Conservation (phyloP, 2,113 vertebrate species). For the Muntiacus reevesi region DNA sequence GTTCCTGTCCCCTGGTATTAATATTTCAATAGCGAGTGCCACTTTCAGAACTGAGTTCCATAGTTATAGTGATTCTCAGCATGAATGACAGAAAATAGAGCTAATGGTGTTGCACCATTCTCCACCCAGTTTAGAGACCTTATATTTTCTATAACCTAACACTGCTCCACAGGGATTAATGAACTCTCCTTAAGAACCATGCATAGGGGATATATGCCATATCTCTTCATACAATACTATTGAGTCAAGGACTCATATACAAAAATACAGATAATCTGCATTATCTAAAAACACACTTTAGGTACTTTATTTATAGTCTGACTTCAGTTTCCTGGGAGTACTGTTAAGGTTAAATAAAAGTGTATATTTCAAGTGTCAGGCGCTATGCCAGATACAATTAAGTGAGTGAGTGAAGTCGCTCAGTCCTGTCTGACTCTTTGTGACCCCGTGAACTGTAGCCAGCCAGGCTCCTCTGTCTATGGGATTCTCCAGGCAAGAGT, state of each 20-base stretch:
- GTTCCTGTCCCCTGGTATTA: not conserved
- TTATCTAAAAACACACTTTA: not conserved
- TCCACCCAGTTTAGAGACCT: not conserved
- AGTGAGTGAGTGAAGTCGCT: too few relatives aligned
- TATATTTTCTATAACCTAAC: not conserved
- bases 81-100: not conserved
- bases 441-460: too few relatives aligned
- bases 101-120: not conserved
- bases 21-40: not conserved
- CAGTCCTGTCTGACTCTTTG: too few relatives aligned
- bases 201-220: not conserved
- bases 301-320: not conserved
- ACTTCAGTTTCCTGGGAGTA: not conserved
- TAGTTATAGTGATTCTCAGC: not conserved
- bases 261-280: not conserved
- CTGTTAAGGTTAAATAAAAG: not conserved
- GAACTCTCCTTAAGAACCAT: not conserved
- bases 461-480: too few relatives aligned
- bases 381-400: not conserved
- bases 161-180: not conserved
- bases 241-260: not conserved
- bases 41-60: not conserved
- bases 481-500: too few relatives aligned
- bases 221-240: not conserved
- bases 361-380: not conserved